Conservation (phyloP, 2,888 invertebrate species). For the Apoda limacodes region DNA sequence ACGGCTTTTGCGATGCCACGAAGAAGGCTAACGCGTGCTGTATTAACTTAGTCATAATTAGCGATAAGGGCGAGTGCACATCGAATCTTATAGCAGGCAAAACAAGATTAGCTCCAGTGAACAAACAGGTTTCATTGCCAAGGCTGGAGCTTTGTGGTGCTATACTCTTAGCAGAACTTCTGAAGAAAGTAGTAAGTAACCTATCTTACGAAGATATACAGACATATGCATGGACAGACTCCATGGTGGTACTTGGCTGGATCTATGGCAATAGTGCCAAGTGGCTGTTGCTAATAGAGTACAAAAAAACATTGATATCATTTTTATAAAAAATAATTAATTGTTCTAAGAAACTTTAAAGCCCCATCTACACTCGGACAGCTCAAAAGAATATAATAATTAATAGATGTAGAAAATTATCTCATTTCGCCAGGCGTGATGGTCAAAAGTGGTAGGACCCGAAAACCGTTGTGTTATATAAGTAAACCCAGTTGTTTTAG, state of each 20-base stretch:
- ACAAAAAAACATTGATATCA: not conserved
- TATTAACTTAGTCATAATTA: not conserved
- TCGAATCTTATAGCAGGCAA: too few relatives aligned
- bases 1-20: conserved; percentile 4
- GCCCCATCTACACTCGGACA: too few relatives aligned
- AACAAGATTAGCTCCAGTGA: conserved; percentile 1
- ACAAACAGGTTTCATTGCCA: not conserved
- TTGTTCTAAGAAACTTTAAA: too few relatives aligned
- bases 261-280: not conserved
- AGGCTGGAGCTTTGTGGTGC: not conserved
- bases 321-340: too few relatives aligned
- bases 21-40: conserved; percentile 1
- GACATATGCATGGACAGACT: conserved; percentile 1
- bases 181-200: not conserved
- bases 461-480: too few relatives aligned
- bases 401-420: too few relatives aligned
- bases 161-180: not conserved
- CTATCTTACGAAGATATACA: not conserved
- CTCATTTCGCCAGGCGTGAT: too few relatives aligned
- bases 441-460: too few relatives aligned
- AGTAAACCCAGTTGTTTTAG: too few relatives aligned
- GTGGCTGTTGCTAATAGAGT: not conserved
- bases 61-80: conserved; percentile 3
- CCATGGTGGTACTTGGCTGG: too few relatives aligned
- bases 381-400: too few relatives aligned